Evolutionary conservation across 2,797 vertebrate genomes (phyloP), one percentile per base, ranked within the genome.

Genomic region (Chiroxiphia lanceolata): DNA sequence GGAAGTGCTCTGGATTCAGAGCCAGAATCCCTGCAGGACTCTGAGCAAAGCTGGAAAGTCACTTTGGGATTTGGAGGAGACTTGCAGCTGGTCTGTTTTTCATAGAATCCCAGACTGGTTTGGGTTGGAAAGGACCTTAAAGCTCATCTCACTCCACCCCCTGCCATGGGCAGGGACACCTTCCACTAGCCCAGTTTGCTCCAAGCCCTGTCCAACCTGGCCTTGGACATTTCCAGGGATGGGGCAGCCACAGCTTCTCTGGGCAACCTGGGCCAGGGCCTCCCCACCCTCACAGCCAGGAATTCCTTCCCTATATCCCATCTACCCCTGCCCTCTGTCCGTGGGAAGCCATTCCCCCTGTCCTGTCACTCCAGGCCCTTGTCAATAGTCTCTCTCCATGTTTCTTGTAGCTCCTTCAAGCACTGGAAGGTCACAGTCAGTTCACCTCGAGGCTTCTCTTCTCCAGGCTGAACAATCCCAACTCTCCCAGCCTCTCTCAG

Each of bases 71-170:
- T 48, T 42, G 61, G 47, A 65, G 19, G 83, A 76, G 51, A 69
- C 26, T 6, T 56, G 38, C 63, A 81, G 63, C 38, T 56, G n/a
- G 50, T 20, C 75, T 85, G 54, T 60, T 63, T 60, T 56, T n/a
- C 50, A 50, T 6, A 50, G 36, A 70, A 15, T 25, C 33, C 15
- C 27, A 44, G 50, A 13, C 1, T 29, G 16, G 9, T 31, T 11
- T n/a, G 50, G 19, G 25, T 4, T 70, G 20, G 27, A 5, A 77
- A 8, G 11, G 44, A 34, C 36, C 42, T 36, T 17, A 0, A 61
- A 0, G 3, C 0, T 0, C 34, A 27, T 0, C 26, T 15, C 2
- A 3, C 33, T 0, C 48, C 56, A 42, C 22, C 31, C 13, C 48
- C 34, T 1, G 34, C 40, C 54, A 22, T 33, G 38, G n/a, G 15